Evolutionary conservation across 2,888 invertebrate species (phyloP).

Genomic region (Caenorhabditis virilis): DNA sequence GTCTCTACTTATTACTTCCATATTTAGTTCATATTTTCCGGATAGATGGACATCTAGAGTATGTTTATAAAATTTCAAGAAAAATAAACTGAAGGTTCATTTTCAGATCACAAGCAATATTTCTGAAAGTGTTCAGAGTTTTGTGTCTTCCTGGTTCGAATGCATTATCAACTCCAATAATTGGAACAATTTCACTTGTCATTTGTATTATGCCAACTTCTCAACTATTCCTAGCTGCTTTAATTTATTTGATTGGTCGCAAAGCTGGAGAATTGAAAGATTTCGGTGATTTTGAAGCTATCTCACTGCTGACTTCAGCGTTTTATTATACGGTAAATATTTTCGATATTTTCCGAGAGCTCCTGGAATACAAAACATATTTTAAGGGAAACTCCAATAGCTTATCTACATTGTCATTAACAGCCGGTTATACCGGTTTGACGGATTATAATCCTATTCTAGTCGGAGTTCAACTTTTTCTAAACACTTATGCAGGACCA

Average conservation of each 20-base stretch:
- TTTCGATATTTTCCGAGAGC: conserved; percentile 4
- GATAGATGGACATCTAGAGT: neutral
- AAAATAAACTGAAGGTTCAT: too few species aligned
- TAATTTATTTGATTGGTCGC: conserved; percentile 14
- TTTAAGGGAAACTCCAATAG: conserved; percentile 89
- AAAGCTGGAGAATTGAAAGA: conserved; percentile 2
- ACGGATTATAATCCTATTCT: conserved; percentile 78
- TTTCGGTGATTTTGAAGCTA: neutral
- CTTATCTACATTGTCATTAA: conserved; percentile 86
- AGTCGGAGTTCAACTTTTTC: conserved; percentile 55
- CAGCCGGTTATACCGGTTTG: conserved; percentile 86
- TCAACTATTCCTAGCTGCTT: conserved; percentile 10
- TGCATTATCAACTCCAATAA: too few species aligned
- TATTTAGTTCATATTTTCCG: conserved; percentile 1
- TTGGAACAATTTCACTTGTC: neutral
- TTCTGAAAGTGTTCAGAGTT: too few species aligned
- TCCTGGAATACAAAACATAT: neutral
- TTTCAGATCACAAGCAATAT: too few species aligned
- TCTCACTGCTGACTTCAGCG: conserved; percentile 14
- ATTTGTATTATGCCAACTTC: conserved; percentile 10
- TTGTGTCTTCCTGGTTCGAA: too few species aligned
- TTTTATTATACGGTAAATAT: conserved; percentile 35
- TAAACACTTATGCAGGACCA: conserved; percentile 52
- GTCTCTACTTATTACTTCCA: neutral
- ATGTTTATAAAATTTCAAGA: neutral